Evolutionary conservation across 2,113 vertebrate species (phyloP).

Genomic region (Picathartes gymnocephalus): DNA sequence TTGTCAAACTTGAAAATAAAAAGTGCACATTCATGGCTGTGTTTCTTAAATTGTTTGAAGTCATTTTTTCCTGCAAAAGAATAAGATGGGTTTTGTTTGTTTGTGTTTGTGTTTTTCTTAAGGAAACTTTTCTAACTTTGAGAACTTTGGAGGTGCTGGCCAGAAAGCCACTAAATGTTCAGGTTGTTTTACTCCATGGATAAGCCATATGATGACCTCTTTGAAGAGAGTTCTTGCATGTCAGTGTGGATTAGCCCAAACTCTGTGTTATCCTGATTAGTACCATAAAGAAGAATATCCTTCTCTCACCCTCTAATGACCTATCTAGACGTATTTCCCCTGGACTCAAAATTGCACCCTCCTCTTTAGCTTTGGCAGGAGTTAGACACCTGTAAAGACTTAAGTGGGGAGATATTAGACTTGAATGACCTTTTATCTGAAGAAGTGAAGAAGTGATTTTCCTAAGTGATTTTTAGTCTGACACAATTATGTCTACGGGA

Average conservation of each 20-base stretch:
- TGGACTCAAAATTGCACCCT: background rate
- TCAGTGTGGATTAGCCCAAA: background rate
- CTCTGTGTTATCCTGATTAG: background rate
- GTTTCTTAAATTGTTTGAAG: background rate
- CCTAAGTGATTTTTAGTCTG: background rate
- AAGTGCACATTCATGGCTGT: background rate
- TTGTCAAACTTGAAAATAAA: background rate
- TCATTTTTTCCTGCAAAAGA: background rate
- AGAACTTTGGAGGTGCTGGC: background rate
- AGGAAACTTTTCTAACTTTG: background rate
- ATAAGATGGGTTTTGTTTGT: background rate
- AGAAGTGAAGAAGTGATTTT: background rate
- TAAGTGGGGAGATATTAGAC: background rate
- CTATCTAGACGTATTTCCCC: background rate
- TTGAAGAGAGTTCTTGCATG: background rate
- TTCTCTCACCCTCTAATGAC: background rate
- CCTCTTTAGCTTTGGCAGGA: background rate
- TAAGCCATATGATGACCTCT: background rate
- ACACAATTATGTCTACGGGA: background rate
- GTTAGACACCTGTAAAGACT: background rate
- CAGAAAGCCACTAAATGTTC: background rate
- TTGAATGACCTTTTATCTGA: background rate
- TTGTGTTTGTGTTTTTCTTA: background rate
- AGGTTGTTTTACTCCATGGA: background rate
- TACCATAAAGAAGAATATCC: background rate